A percentile compares a stretch with the other conserved stretches of the same genome.
phyloP scores from a whole-genome alignment of 2,113 vertebrate species.

The Redunca redunca region DNA sequence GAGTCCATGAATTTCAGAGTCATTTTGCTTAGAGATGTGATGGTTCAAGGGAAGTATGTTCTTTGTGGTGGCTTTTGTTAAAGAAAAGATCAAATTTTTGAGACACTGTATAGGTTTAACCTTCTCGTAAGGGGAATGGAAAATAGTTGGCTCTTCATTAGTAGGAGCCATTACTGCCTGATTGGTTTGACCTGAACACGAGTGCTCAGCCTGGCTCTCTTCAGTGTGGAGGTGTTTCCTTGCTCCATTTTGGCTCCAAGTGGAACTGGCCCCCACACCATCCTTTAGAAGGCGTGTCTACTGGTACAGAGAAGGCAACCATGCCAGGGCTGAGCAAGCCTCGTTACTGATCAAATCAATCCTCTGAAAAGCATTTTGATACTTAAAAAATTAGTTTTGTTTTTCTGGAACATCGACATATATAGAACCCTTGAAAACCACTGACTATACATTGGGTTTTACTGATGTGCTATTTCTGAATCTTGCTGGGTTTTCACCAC shows the following conservation, averaged over 20 bases:
- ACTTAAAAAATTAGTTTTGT: not conserved
- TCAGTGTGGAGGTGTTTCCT: not conserved
- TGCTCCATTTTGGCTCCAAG: not conserved
- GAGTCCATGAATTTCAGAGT: not conserved
- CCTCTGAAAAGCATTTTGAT: not conserved
- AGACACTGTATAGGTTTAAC: not conserved
- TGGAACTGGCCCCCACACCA: not conserved
- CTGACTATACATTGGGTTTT: not conserved
- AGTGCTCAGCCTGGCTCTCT: not conserved
- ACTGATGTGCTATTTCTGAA: slow-evolving; percentile 50
- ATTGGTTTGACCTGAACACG: not conserved
- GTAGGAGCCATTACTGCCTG: not conserved
- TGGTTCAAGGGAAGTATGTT: slow-evolving; percentile 2
- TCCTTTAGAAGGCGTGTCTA: not conserved
- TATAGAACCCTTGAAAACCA: not conserved
- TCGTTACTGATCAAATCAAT: not conserved
- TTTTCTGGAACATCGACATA: not conserved
- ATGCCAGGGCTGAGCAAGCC: not conserved
- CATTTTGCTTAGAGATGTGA: not conserved
- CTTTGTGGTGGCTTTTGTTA: slow-evolving; percentile 15
- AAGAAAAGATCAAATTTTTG: not conserved
- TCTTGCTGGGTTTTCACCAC: not conserved
- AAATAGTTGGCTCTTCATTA: not conserved
- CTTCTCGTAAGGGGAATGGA: slow-evolving; percentile 15
- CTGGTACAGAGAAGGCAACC: not conserved